A percentile compares a stretch with the other conserved stretches of the same genome.
Evolutionary conservation across 2,888 invertebrate species (phyloP).

Genomic region (Phyto melanocephala): DNA sequence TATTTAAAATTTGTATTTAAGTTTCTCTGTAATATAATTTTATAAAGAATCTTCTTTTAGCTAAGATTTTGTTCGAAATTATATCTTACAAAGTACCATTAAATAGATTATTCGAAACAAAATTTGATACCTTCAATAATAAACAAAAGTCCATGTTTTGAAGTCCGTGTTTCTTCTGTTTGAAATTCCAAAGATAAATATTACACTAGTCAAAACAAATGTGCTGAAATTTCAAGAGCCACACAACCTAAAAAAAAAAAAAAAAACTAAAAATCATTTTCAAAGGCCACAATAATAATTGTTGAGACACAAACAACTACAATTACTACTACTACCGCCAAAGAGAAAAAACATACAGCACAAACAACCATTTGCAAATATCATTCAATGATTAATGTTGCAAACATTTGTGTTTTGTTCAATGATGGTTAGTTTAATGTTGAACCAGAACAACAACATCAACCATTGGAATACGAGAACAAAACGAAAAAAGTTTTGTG

Average conservation of each 20-base stretch:
- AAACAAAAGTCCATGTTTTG: too few relatives aligned
- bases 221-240: conserved; percentile 59
- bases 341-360: background rate
- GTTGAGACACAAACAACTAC: conserved; percentile 57
- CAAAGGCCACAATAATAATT: conserved; percentile 61
- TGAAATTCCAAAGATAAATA: background rate
- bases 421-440: conserved; percentile 49
- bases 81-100: too few relatives aligned
- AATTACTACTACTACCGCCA: background rate
- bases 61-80: too few relatives aligned
- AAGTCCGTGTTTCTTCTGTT: too few relatives aligned
- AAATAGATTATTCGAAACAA: too few relatives aligned
- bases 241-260: background rate
- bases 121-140: too few relatives aligned
- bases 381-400: conserved; percentile 51
- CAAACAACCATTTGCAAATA: conserved; percentile 42
- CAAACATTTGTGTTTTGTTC: conserved; percentile 54
- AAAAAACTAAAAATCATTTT: conserved; percentile 25
- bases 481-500: background rate
- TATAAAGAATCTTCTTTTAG: too few relatives aligned
- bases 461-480: background rate
- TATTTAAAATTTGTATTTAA: too few relatives aligned
- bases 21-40: too few relatives aligned
- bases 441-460: too few relatives aligned
- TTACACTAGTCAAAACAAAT: conserved; percentile 55